Evolutionary conservation across 2,797 vertebrate genomes (phyloP).

Genomic region (Cygnus olor): DNA sequence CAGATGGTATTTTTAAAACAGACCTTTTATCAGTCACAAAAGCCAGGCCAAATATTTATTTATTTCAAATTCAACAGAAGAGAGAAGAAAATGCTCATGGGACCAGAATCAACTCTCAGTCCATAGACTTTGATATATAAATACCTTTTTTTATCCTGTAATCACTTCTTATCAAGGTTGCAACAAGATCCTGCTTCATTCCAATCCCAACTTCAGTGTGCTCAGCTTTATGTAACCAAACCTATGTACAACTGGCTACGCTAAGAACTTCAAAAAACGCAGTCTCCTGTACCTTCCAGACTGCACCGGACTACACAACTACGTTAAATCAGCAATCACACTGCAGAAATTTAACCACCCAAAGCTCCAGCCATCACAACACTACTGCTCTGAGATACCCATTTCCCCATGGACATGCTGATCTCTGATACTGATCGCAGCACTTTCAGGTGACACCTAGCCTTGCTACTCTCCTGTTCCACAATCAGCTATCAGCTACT

Average conservation of each 20-base stretch:
- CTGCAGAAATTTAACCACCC: too few species aligned
- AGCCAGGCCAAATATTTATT: too few species aligned
- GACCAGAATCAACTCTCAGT: neutral
- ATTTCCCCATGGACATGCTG: neutral
- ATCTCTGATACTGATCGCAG: accelerated
- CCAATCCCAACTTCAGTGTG: accelerated
- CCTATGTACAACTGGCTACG: neutral
- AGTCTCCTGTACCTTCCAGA: neutral
- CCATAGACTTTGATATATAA: neutral
- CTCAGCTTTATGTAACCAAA: neutral
- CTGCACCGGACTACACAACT: accelerated
- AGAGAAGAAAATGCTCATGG: neutral
- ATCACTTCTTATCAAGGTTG: neutral
- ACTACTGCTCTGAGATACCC: neutral
- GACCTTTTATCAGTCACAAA: neutral
- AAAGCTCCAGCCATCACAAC: neutral
- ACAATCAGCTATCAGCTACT: neutral
- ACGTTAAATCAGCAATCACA: accelerated
- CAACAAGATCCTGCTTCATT: neutral
- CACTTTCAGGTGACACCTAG: neutral
- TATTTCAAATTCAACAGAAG: neutral
- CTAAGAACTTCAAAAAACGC: accelerated
- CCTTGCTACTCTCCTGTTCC: accelerated
- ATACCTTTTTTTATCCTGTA: neutral
- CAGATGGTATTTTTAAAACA: neutral